Conservation (phyloP, 2,797 vertebrate species). For the Lithobates sylvaticus region DNA sequence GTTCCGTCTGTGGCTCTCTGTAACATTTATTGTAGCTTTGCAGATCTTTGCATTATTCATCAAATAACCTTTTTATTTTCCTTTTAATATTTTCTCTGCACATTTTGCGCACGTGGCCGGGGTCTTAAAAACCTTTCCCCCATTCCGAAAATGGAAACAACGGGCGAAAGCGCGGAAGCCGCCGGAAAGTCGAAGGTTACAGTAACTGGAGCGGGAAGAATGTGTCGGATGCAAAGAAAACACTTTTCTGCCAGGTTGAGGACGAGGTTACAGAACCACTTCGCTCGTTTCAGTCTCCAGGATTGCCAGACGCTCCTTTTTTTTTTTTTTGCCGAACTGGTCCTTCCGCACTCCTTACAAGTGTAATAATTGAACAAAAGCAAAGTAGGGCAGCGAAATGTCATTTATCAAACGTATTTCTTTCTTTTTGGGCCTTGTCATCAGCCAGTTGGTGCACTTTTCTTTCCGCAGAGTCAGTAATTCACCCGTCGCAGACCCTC, state of each 20-base stretch:
- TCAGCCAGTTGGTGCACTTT: background rate
- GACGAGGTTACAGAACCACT: conserved; percentile 31
- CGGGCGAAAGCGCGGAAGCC: background rate
- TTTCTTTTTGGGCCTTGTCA: conserved; percentile 13
- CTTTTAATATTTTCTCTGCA: background rate
- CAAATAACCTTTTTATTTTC: background rate
- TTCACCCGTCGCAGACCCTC: conserved; percentile 47
- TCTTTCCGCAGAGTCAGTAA: conserved; percentile 45
- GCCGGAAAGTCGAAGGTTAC: conserved; percentile 47
- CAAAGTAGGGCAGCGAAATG: conserved; percentile 32
- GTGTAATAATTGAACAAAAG: conserved; percentile 36
- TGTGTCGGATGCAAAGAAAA: conserved; percentile 12
- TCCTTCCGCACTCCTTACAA: conserved; percentile 4
- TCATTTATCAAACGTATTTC: conserved; percentile 39
- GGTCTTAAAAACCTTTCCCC: too few species aligned
- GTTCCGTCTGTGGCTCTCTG: too few species aligned
- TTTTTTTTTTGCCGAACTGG: conserved; percentile 28
- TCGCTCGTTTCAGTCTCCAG: background rate
- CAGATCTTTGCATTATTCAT: background rate
- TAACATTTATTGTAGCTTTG: background rate
- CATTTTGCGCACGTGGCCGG: background rate
- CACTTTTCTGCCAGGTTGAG: conserved; percentile 26
- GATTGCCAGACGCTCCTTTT: background rate
- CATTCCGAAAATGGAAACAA: background rate
- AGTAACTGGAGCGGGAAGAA: conserved; percentile 56